A percentile compares a stretch with the other conserved stretches of the same genome.
Evolutionary conservation across 2,888 invertebrate genomes (phyloP).

Genomic region (Mesochorus sp.): DNA sequence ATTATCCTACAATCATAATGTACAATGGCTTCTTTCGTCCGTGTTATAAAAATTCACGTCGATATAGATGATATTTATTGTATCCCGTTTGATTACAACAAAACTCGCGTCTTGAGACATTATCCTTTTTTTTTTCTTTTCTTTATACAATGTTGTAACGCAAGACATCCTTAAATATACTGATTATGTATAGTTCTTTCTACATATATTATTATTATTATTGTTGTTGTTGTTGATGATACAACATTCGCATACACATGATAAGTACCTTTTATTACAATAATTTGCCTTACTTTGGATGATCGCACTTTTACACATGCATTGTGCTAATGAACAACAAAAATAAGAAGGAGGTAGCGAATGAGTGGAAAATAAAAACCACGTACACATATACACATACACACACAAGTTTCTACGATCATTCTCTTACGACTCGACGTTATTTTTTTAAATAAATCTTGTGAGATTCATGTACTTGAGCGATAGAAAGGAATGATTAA

Average conservation of each 20-base stretch:
- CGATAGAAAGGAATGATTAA: conserved; percentile 54
- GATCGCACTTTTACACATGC: conserved; percentile 61
- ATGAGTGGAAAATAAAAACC: background rate
- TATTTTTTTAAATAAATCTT: conserved; percentile 68
- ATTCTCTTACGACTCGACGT: conserved; percentile 65
- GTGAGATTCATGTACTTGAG: conserved; percentile 66
- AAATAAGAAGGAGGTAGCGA: background rate
- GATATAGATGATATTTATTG: conserved; percentile 58
- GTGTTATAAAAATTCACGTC: conserved; percentile 43
- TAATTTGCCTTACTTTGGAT: conserved; percentile 60
- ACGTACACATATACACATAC: too few species aligned
- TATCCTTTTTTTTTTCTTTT: conserved; percentile 66
- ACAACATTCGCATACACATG: conserved; percentile 60
- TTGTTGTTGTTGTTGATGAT: conserved; percentile 61
- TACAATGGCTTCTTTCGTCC: conserved; percentile 39
- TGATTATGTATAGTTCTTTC: conserved; percentile 56
- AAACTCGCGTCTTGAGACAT: conserved; percentile 30
- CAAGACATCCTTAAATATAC: conserved; percentile 55
- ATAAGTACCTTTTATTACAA: conserved; percentile 62
- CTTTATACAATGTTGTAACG: conserved; percentile 65
- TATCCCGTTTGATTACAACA: conserved; percentile 44
- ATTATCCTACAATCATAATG: conserved; percentile 41
- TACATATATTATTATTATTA: conserved; percentile 55
- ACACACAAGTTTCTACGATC: conserved; percentile 62
- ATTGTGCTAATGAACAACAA: too few species aligned